Evolutionary conservation across 2,113 vertebrate species (phyloP).

Genomic region (Corapipo altera): DNA sequence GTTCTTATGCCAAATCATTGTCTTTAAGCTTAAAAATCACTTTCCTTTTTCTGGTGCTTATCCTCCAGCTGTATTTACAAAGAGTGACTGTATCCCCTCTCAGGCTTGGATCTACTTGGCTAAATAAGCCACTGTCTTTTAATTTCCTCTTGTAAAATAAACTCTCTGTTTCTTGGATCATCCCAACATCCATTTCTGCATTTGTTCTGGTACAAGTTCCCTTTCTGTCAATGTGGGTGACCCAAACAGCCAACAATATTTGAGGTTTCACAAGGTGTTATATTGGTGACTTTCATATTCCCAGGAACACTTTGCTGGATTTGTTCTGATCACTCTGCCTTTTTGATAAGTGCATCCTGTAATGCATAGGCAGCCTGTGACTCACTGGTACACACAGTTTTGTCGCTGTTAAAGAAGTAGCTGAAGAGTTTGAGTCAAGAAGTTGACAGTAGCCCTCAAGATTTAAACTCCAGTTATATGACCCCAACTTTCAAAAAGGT

Average conservation of each 20-base stretch:
- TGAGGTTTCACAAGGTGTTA: not conserved
- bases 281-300: not conserved
- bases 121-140: constrained; percentile 51
- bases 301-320: not conserved
- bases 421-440: not conserved
- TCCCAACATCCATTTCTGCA: constrained; percentile 22
- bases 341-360: not conserved
- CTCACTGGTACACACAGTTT: not conserved
- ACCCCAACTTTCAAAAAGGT: not conserved
- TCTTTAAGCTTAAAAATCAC: not conserved
- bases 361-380: not conserved
- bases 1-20: constrained; percentile 26
- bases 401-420: not conserved
- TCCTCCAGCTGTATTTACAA: constrained; percentile 56
- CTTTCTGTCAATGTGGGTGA: constrained; percentile 18
- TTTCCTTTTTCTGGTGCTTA: constrained; percentile 28
- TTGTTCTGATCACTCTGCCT: not conserved
- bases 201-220: not conserved
- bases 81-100: not conserved
- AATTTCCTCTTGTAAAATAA: constrained; percentile 67
- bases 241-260: accelerated
- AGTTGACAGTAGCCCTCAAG: not conserved
- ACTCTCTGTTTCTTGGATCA: constrained; percentile 15
- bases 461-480: not conserved
- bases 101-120: constrained; percentile 10